Conservation (phyloP, 1,140 invertebrate genomes). For the Marisa cornuarietis region DNA sequence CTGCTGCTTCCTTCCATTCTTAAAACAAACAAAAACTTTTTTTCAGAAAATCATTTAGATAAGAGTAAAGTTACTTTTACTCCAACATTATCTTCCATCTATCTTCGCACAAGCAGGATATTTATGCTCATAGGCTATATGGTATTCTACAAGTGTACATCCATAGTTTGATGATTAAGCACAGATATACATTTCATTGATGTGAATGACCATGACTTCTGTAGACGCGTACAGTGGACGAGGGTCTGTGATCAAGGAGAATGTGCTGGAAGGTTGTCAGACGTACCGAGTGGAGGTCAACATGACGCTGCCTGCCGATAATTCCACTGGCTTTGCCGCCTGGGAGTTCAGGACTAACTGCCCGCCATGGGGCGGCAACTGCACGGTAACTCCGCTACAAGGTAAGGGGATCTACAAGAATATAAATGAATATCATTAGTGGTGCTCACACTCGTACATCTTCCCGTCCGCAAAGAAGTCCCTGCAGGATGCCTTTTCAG, state of each 20-base stretch:
- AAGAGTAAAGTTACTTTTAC: no score
- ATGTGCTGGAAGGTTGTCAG: background rate
- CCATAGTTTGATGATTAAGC: background rate
- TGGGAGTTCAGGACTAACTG: background rate
- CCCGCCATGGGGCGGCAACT: background rate
- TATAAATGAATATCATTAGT: background rate
- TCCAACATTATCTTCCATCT: no score
- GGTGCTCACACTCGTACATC: background rate
- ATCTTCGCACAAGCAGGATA: no score
- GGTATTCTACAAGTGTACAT: background rate
- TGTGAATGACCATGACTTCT: background rate
- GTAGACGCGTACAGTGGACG: background rate
- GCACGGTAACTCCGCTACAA: background rate
- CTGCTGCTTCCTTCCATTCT: no score
- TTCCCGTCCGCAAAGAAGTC: no score
- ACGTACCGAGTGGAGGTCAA: background rate
- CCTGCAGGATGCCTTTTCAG: no score
- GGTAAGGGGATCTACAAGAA: background rate
- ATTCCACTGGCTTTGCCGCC: background rate
- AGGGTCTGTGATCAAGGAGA: background rate
- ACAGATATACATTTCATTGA: background rate
- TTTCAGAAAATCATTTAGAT: no score
- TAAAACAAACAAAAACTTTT: no score
- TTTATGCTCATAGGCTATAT: background rate
- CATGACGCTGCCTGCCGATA: background rate